Evolutionary conservation across 2,888 invertebrate genomes (phyloP), one percentile per base, ranked within the genome.

Genomic region (Pollenia angustigena): DNA sequence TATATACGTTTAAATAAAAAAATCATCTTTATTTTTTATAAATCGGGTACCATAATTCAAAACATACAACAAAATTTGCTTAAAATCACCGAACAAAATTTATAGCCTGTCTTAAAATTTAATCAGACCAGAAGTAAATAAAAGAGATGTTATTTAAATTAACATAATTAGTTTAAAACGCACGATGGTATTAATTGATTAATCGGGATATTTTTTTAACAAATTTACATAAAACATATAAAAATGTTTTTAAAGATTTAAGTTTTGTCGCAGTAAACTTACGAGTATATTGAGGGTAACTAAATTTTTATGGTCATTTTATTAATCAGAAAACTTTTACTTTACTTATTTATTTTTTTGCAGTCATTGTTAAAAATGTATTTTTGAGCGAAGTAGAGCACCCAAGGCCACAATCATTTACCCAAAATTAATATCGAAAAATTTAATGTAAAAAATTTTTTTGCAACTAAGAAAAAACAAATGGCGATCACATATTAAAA

Each of bases 311-410:
- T 54, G 18, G 3, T 7, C 9, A 40, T 75, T 62, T 62, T 58
- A 69, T 60, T 46, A 52, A 76, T 42, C 44, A 56, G 40, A 72
- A 18, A 56, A 60, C 23, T 23, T 23, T 82, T 76, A 82, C 82
- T 82, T 75, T 58, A 56, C 32, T 60, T 58, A 7, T 78, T 46
- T 68, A 60, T 32, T 64, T 64, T 52, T 71, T 82, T 82, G 64
- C 75, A 82, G 75, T 62, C 62, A 52, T 72, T 81, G 48, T 54
- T 64, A 64, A 62, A 44, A 42, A 52, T 44, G n/a, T 10, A 18
- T 72, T 16, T 40, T 75, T 54, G 48, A 68, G 69, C 46, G 81
- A 71, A 62, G 71, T 71, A 64, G 54, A 64, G 12, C 4, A 44
- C 62, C 71, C 2, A 71, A 71, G 80, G 80, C 71, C 80, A 52